Evolutionary conservation across 2,888 invertebrate genomes (phyloP), one percentile per base, ranked within the genome.

Genomic region (Bombylius discolor): DNA sequence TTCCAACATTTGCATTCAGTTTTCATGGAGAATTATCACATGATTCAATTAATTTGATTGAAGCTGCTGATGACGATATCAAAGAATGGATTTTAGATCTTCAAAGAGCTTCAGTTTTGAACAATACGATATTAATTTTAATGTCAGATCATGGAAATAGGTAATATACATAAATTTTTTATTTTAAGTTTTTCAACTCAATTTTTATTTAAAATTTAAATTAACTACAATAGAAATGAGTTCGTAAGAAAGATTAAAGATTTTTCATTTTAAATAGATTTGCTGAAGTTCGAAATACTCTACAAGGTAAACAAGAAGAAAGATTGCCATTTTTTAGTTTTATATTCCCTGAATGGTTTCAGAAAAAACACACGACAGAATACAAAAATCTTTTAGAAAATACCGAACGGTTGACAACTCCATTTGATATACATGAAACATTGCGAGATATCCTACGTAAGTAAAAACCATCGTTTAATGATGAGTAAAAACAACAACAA

Each of bases 91-190:
- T 95, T n/a, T 74, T 75, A 49, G 73, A 77, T 44, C 72, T 93
- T 23, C 74, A 81, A 48, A 67, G 76, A 5, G 76, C 76, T 1
- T 83, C 84, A 0, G 73, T 81, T 46, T 74, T 93, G 23, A 83
- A 93, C 59, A 82, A 90, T 63, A 90, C 95, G 0, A 68, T 96
- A 60, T 72, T 97, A 0, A 82, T 96, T 55, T 68, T 96, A 5
- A 92, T 96, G 91, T 87, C 92, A 5, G 96, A 97, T 74, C 96
- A 97, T 70, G 96, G 96, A 0, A 85, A 87, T 60, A 84, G 89
- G 84, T 87, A 66, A 64, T 51, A 51, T 6, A 14, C 5, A 44
- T 14, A 13, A 49, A 34, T 52, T n/a, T 44, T 13, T 44, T 32
- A 14, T 48, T 34, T 12, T 48, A 44, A 33, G 42, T 52, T 39